phyloP scores from a whole-genome alignment of 2,113 vertebrate species.

The Barnardius zonarius region DNA sequence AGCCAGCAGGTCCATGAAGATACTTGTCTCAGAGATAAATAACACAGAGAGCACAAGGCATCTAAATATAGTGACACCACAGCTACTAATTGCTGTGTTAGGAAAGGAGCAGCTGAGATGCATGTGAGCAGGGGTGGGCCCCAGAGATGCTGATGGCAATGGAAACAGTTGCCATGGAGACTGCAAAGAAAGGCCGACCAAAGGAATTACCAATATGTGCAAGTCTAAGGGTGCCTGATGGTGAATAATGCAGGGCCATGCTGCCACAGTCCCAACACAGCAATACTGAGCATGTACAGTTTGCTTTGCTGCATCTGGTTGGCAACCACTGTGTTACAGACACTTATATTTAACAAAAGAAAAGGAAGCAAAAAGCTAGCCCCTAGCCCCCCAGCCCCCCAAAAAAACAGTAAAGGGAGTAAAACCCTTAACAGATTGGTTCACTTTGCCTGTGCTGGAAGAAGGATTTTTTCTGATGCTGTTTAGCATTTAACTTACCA shows the following conservation, averaged over 20 bases:
- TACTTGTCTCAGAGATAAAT: background rate
- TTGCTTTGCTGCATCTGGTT: background rate
- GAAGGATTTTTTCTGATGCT: background rate
- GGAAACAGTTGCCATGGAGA: constrained; percentile 86
- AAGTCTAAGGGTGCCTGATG: constrained; percentile 66
- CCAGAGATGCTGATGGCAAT: constrained; percentile 79
- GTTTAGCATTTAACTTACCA: background rate
- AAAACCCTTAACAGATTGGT: background rate
- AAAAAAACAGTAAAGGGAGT: background rate
- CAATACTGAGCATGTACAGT: background rate
- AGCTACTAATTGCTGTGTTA: constrained; percentile 65
- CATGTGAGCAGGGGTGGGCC: constrained; percentile 74
- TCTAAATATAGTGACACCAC: constrained; percentile 9
- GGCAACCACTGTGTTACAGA: background rate
- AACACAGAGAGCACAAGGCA: background rate
- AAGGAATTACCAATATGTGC: constrained; percentile 82
- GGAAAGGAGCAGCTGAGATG: constrained; percentile 69
- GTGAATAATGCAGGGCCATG: constrained; percentile 68
- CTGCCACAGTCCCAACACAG: background rate
- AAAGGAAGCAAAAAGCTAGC: background rate
- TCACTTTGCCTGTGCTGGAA: background rate
- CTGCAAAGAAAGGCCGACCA: constrained; percentile 72
- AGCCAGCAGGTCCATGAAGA: background rate
- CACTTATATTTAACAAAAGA: background rate
- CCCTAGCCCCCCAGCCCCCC: background rate